Evolutionary conservation across 2,113 vertebrate genomes (phyloP).

Genomic region (Dromiciops gliroides): DNA sequence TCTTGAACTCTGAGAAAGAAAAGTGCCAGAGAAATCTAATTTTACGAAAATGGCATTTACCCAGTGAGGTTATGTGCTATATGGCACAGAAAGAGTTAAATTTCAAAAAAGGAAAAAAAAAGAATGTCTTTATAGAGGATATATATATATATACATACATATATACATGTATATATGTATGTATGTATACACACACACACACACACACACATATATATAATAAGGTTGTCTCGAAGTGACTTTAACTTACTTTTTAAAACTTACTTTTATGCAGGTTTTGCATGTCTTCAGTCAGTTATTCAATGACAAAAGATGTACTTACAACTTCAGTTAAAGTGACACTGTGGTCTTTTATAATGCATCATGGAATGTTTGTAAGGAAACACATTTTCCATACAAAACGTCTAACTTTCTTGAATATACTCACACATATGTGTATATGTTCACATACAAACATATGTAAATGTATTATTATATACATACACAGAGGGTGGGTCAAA

Average conservation of each 20-base stretch:
- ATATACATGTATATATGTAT: too few relatives aligned
- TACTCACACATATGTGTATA: too few relatives aligned
- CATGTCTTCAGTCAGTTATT: slow-evolving; percentile 14
- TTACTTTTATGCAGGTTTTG: slow-evolving; percentile 9
- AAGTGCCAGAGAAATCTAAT: slow-evolving; percentile 19
- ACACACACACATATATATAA: neutral
- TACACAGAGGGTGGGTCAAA: too few relatives aligned
- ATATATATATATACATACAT: too few relatives aligned
- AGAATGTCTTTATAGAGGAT: neutral
- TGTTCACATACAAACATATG: too few relatives aligned
- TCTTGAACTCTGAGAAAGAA: neutral
- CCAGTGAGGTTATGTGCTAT: accelerated
- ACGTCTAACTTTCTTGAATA: neutral
- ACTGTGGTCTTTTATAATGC: slow-evolving; percentile 29
- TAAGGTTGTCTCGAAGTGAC: neutral
- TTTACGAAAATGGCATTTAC: slow-evolving; percentile 12
- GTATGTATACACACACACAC: too few relatives aligned
- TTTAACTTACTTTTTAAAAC: slow-evolving; percentile 45
- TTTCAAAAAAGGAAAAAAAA: neutral
- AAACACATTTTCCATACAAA: neutral
- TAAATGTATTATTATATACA: too few relatives aligned
- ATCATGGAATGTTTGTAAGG: neutral
- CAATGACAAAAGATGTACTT: neutral
- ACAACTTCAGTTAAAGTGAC: slow-evolving; percentile 48
- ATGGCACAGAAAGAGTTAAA: slow-evolving; percentile 7